Percentiles rank a stretch among this genome's conserved stretches.
These are phyloP conservation scores for Eilema sororculum DNA, from an alignment of 2,888 invertebrate genomes.

Conservation along the genomic window DNA sequence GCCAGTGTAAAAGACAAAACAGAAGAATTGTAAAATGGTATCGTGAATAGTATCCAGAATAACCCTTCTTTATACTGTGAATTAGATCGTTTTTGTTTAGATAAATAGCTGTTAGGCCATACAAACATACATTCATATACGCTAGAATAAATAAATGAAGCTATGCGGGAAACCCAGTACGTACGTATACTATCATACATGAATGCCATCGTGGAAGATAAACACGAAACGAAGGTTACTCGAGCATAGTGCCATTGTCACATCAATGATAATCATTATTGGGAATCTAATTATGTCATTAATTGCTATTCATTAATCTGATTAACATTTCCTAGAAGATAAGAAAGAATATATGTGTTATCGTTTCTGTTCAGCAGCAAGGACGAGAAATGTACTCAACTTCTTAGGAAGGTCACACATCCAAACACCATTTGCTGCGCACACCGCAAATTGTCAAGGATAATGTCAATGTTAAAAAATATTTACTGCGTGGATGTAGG, in stretches of 20 bases:
- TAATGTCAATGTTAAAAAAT: no score
- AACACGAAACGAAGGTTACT: conserved; percentile 4
- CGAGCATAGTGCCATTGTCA: not conserved
- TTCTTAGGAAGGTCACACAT: no score
- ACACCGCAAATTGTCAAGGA: no score
- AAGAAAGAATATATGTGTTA: not conserved
- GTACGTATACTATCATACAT: not conserved
- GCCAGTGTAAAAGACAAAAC: no score
- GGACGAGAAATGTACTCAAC: no score
- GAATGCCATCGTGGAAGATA: conserved; percentile 5
- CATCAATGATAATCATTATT: not conserved
- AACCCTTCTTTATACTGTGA: not conserved
- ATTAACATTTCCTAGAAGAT: not conserved
- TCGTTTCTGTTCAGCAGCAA: no score
- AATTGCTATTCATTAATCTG: not conserved
- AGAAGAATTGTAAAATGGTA: no score
- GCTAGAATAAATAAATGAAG: not conserved
- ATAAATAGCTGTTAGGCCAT: not conserved
- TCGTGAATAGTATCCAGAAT: not conserved
- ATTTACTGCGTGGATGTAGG: no score
- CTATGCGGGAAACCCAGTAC: conserved; percentile 9
- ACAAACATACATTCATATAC: not conserved
- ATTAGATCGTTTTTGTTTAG: not conserved
- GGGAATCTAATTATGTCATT: not conserved
- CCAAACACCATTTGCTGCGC: no score